Evolutionary conservation across 2,797 vertebrate genomes (phyloP).

Genomic region (Tolypeutes matacus): DNA sequence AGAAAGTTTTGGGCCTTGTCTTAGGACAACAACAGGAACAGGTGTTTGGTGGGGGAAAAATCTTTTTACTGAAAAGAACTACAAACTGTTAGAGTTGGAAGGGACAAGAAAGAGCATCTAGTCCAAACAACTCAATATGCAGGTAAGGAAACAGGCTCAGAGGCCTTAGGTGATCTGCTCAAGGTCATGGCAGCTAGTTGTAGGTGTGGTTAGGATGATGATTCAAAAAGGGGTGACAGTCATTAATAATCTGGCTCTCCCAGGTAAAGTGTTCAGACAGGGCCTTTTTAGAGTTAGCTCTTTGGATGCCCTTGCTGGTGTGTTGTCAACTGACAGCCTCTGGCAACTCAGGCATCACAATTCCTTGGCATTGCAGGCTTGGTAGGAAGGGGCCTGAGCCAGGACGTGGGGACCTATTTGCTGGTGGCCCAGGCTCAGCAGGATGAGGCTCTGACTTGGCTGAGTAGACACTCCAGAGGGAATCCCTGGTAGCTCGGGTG

Average conservation of each 20-base stretch:
- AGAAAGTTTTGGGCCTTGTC: not conserved
- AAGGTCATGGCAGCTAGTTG: not conserved
- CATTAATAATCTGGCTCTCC: not conserved
- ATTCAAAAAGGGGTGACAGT: not conserved
- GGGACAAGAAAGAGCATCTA: not conserved
- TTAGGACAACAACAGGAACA: not conserved
- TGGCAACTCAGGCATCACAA: not conserved
- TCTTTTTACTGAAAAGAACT: not conserved
- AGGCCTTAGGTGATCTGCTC: not conserved
- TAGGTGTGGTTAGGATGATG: not conserved
- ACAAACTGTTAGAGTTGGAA: not conserved
- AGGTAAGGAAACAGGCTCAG: constrained; percentile 32
- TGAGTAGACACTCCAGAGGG: not conserved
- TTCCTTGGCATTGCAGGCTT: not conserved
- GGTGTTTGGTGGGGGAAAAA: not conserved
- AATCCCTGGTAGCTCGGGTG: not conserved
- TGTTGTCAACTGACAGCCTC: not conserved
- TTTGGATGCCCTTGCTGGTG: not conserved
- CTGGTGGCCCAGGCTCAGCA: constrained; percentile 3
- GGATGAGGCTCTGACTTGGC: not conserved
- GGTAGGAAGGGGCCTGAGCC: not conserved
- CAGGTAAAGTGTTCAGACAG: not conserved
- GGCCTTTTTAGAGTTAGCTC: not conserved
- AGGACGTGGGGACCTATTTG: not conserved
- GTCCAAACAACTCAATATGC: not conserved